Evolutionary conservation across 2,888 invertebrate genomes (phyloP), one percentile per base, ranked within the genome.

Genomic region (Stictocephala bisonia): DNA sequence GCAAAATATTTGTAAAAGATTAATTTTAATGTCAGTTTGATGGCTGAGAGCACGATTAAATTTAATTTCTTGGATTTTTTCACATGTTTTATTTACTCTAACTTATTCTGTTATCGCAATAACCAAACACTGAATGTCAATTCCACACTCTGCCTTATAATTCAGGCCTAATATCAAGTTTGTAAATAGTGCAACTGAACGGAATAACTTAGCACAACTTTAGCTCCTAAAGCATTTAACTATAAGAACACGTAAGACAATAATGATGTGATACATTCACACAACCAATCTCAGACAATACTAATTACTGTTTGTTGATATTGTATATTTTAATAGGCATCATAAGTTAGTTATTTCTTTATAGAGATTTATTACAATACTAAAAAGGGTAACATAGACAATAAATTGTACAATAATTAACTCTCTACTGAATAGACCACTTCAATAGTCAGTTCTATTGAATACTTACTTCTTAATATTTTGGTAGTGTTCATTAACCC

Each of bases 211-310:
- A 64, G 44, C 64, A 64, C 64, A 64, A 64, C 41, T 44, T 27
- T 64, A 41, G 44, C 44, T 24, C 64, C 35, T 56, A 44, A 40
- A 29, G 41, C 27, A 29, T 20, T 35, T 41, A 53, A 22, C 15
- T 31, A 56, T 71, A 51, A 20, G 53, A 24, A 18, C 35, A 72
- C 51, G 66, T 40, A 64, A 50, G 66, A 72, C 64, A 71, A 71
- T 71, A 71, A 64, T 40, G 41, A 18, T 71, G 70, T 71, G 70
- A 71, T 71, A 71, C 41, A 22, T 29, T 71, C 70, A 71, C 70
- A 69, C 31, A 31, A 60, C 60, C 27, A 31, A 35, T 35, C 60
- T 60, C 40, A 18, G 60, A 60, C 60, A 60, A 60, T 60, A 60
- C 31, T 35, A 40, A 60, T 60, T 31, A 60, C 60, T 60, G 60